These are phyloP conservation scores for Galbula dea DNA, from an alignment of 2,113 vertebrate species.

Conservation along the genomic window DNA sequence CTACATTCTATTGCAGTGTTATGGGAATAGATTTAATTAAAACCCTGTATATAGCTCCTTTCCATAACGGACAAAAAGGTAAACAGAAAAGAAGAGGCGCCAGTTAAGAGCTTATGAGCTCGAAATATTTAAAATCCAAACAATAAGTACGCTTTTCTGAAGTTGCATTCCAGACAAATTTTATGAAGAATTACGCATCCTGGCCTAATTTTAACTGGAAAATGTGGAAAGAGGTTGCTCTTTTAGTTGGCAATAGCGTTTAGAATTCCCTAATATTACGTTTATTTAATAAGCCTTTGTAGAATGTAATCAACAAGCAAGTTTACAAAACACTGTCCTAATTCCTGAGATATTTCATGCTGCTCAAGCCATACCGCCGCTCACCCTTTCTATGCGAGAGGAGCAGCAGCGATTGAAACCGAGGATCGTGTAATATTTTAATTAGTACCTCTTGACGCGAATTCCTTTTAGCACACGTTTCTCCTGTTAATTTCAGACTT, in stretches of 20 bases:
- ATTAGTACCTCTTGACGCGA: constrained; percentile 1
- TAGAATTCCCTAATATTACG: neutral
- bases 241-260: neutral
- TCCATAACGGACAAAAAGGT: neutral
- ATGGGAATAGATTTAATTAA: neutral
- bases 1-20: neutral
- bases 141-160: neutral
- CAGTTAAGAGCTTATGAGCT: neutral
- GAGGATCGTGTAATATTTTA: constrained; percentile 26
- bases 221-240: neutral
- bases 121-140: neutral
- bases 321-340: neutral
- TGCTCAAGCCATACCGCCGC: neutral
- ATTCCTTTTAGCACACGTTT: constrained; percentile 10
- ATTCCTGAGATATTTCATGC: neutral
- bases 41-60: neutral
- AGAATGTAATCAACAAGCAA: neutral
- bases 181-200: neutral
- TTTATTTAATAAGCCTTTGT: neutral
- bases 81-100: neutral
- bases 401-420: neutral
- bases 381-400: neutral
- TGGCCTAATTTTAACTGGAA: neutral
- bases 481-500: constrained; percentile 10
- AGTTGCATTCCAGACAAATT: neutral